Base-by-base conservation (phyloP, 2,113 vertebrate species). In the Pipra filicauda region DNA sequence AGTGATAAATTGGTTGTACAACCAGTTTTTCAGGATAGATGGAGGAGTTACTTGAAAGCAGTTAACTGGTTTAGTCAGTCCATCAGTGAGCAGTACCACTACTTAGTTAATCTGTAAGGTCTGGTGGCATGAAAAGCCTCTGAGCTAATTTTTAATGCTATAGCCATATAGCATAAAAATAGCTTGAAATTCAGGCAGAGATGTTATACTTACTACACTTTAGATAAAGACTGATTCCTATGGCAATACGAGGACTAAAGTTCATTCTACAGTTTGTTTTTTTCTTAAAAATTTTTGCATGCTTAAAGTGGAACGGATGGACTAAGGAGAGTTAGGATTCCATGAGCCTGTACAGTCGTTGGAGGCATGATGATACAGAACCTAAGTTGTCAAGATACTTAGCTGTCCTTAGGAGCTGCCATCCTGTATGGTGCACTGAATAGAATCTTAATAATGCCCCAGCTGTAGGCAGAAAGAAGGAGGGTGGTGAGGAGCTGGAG, bases 11-110 rank as follows among this genome's bases (percentile, higher is more conserved):
- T 12, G n/a, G n/a, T 66, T 4, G 4, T 31, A 27, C 49, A 54
- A 30, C 58, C 46, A 71, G 55, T 83, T 94, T 93, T 86, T 92
- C 88, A 65, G 76, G 67, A 8, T 26, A 39, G 64, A 22, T 88
- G 61, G 71, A 85, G 35, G 64, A 77, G 49, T 93, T 96, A 44
- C 37, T 88, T 86, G 57, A 74, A 95, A 86, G 75, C 58, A 82
- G 33, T 80, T 80, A 43, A 51, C 51, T 90, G 55, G 48, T 90
- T 85, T 70, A 59, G 30, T 95, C 48, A 77, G 75, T 82, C 66
- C 11, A 8, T 76, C 46, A 20, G 46, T 87, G 80, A 87, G 37
- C 35, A 72, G 59, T 75, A 72, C 64, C 51, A 58, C 27, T 52
- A 1, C 35, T 76, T 83, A 83, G 44, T 48, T 93, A 30, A 85